phyloP scores from a whole-genome alignment of 2,888 invertebrate species.

The Thecophora atra region DNA sequence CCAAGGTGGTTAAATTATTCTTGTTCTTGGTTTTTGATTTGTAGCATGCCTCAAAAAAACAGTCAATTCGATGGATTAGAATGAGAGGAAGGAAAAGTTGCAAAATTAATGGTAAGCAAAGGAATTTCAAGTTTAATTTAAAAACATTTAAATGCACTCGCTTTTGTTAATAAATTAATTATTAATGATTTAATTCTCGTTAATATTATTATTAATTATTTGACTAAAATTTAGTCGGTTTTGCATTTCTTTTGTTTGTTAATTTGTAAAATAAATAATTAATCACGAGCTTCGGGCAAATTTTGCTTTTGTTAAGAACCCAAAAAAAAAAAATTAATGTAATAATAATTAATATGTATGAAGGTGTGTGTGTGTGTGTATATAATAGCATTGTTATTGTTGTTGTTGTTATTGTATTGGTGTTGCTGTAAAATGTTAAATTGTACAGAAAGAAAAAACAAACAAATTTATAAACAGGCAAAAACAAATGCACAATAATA shows the following conservation, averaged over 20 bases:
- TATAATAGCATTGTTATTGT: conserved; percentile 39
- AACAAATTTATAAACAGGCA: conserved; percentile 61
- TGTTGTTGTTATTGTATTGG: conserved; percentile 25
- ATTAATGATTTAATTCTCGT: background rate
- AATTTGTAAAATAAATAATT: conserved; percentile 8
- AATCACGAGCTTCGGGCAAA: background rate
- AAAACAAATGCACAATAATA: conserved; percentile 48
- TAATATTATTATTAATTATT: background rate
- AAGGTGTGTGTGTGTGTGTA: too few species aligned
- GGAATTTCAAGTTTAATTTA: conserved; percentile 6
- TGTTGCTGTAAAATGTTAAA: too few species aligned
- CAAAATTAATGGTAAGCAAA: conserved; percentile 25
- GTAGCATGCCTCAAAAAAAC: conserved; percentile 27
- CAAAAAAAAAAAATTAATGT: background rate
- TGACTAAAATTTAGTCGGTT: too few species aligned
- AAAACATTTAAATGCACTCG: too few species aligned
- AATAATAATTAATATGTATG: too few species aligned
- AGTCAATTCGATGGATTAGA: conserved; percentile 13
- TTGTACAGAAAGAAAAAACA: conserved; percentile 50
- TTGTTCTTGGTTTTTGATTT: conserved; percentile 26
- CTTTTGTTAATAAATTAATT: background rate
- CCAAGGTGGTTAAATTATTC: too few species aligned
- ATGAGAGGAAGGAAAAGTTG: background rate
- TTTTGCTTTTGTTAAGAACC: background rate
- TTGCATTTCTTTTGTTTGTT: conserved; percentile 6